Percentiles rank a stretch among this genome's conserved stretches.
Evolutionary conservation across 2,797 vertebrate species (phyloP).

Genomic region (Epinephelus coioides): DNA sequence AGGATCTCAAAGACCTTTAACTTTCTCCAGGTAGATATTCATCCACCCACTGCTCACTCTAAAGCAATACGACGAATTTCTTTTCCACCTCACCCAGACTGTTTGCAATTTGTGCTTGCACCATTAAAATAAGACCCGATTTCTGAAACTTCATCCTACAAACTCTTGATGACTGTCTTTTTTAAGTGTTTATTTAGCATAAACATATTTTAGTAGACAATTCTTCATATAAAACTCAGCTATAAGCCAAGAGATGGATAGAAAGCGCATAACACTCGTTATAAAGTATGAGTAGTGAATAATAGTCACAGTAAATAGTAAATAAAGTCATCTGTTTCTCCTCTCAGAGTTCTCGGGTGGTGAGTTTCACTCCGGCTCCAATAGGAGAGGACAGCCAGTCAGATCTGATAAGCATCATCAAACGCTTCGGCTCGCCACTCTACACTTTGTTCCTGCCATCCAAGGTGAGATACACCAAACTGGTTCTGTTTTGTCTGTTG

Average conservation of each 20-base stretch:
- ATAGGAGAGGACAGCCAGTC: slow-evolving; percentile 61
- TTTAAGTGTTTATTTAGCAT: no score
- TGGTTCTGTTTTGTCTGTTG: background rate
- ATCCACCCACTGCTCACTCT: background rate
- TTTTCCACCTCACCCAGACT: no score
- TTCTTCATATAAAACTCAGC: no score
- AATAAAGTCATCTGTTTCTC: background rate
- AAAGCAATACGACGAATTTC: background rate
- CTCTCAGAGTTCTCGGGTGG: slow-evolving; percentile 75
- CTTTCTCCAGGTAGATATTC: slow-evolving; percentile 77
- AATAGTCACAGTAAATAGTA: no score
- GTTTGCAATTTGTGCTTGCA: no score
- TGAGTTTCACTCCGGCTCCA: slow-evolving; percentile 79
- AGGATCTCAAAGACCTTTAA: slow-evolving; percentile 76
- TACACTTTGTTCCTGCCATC: slow-evolving; percentile 80
- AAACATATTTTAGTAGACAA: no score
- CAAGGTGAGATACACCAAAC: slow-evolving; percentile 62
- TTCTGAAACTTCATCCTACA: no score
- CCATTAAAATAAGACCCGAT: no score
- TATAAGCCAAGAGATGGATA: no score
- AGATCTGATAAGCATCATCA: slow-evolving; percentile 76
- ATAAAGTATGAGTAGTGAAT: no score
- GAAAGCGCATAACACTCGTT: no score
- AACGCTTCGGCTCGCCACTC: slow-evolving; percentile 79
- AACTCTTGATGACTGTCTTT: no score